Base-by-base conservation (phyloP, 2,113 vertebrate genomes). In the Steatornis caripensis region DNA sequence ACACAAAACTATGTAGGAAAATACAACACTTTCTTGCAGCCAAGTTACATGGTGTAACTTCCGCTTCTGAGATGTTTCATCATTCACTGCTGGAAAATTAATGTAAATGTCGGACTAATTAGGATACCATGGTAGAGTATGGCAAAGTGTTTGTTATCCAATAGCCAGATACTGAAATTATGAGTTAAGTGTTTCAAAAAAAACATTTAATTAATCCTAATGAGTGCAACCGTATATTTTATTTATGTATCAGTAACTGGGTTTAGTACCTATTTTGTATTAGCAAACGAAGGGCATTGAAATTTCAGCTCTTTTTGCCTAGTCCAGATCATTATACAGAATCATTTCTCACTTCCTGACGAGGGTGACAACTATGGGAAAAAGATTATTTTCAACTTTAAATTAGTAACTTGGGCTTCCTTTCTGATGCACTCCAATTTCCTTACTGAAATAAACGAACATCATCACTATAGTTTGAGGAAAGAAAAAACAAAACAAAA, bases 11-110 rank as follows among this genome's bases (percentile, higher is more conserved):
- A 24, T 69, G 45, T 53, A 91, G 36, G 65, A 93, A 95, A 94
- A 89, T 61, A 36, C 41, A 87, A 32, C 39, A n/a, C 22, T 82
- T 92, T 80, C 53, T 88, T 71, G 30, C 15, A 92, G 92, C 68
- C 80, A 93, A 61, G 53, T 78, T 92, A 82, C 39, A 76, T 53
- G 60, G 51, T 60, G 27, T 57, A 94, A 96, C 90, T 96, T 96
- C 88, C 64, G 11, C 37, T 95, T 92, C 84, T 91, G 83, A 37
- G 37, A 76, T 82, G 6, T 82, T 94, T 93, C 69, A 87, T 89
- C 65, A 61, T 84, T 76, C 61, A 72, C 69, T 89, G 32, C 51
- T 81, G 72, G 58, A 89, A 96, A 90, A 92, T 68, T 74, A 90
- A 90, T 72, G 45, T 72, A 91, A 83, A 94, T 74, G 48, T 87